Conservation (phyloP, 2,797 vertebrate species). For the Pangasius krempfi region DNA sequence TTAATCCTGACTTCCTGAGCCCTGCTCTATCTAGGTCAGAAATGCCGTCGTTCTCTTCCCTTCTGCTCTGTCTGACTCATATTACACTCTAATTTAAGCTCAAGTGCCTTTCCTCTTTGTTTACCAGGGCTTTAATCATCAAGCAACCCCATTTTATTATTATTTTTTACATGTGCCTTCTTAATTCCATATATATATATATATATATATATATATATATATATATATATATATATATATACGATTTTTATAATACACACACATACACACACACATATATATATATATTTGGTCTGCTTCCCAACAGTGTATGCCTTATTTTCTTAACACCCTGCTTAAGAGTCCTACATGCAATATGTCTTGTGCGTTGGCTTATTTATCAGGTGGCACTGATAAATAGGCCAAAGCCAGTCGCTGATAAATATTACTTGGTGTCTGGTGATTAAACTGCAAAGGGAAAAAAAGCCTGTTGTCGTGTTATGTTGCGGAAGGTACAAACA, state of each 20-base stretch:
- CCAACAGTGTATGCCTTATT: constrained; percentile 1
- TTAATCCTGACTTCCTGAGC: constrained; percentile 51
- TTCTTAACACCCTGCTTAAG: constrained; percentile 6
- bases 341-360: constrained; percentile 8
- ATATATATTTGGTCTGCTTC: not conserved
- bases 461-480: constrained; percentile 14
- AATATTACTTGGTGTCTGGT: constrained; percentile 10
- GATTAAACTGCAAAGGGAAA: constrained; percentile 4
- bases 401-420: constrained; percentile 10
- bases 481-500: constrained; percentile 19
- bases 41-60: constrained; percentile 33
- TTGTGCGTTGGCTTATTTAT: constrained; percentile 10
- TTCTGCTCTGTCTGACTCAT: constrained; percentile 34
- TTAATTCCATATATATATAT: not conserved
- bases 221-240: not conserved
- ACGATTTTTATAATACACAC: not conserved
- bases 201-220: not conserved
- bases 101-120: constrained; percentile 6
- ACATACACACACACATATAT: not conserved
- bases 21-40: constrained; percentile 59
- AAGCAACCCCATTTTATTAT: not conserved
- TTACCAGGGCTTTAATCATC: not conserved
- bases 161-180: not conserved
- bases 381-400: constrained; percentile 19
- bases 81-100: constrained; percentile 26